A percentile compares a stretch with the other conserved stretches of the same genome.
Evolutionary conservation across 1,140 invertebrate species (phyloP).

Genomic region (Hycleus phaleratus): DNA sequence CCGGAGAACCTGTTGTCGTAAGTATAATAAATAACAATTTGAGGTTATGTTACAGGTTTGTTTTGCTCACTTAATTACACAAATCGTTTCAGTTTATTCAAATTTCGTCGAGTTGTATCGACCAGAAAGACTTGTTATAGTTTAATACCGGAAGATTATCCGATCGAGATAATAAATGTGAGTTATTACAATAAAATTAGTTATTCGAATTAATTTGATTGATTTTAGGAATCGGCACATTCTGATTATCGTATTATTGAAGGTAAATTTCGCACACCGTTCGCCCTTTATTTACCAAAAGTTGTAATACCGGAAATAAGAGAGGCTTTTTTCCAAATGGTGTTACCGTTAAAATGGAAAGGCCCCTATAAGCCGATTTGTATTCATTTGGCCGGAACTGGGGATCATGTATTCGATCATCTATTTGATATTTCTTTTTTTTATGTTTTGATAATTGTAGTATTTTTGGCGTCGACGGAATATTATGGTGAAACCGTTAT

Average conservation of each 20-base stretch:
- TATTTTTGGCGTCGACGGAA: slow-evolving; percentile 85
- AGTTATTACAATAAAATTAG: slow-evolving; percentile 21
- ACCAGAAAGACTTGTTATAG: slow-evolving; percentile 74
- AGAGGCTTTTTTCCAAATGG: slow-evolving; percentile 74
- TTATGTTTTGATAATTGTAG: slow-evolving; percentile 48
- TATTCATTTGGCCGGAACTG: slow-evolving; percentile 93
- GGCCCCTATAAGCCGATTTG: slow-evolving; percentile 73
- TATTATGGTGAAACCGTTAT: slow-evolving; percentile 82
- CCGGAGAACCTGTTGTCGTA: slow-evolving; percentile 86
- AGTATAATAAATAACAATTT: slow-evolving; percentile 20
- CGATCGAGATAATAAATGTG: slow-evolving; percentile 85
- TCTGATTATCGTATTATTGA: slow-evolving; percentile 72
- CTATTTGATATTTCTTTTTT: slow-evolving; percentile 32
- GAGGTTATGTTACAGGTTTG: slow-evolving; percentile 8
- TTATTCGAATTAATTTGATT: slow-evolving; percentile 3
- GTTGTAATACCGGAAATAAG: slow-evolving; percentile 78
- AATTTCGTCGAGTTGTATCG: slow-evolving; percentile 81
- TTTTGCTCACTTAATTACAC: slow-evolving; percentile 2
- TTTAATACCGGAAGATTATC: slow-evolving; percentile 74
- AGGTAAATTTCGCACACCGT: slow-evolving; percentile 83
- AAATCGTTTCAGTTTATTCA: slow-evolving; percentile 65
- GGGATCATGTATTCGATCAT: slow-evolving; percentile 76
- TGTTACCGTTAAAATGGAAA: slow-evolving; percentile 76
- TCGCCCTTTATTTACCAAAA: slow-evolving; percentile 73
- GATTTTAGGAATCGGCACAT: slow-evolving; percentile 63